Percentiles rank a stretch among this genome's conserved stretches.
phyloP scores from a whole-genome alignment of 2,888 invertebrate species.

The Dryadula phaetusa region DNA sequence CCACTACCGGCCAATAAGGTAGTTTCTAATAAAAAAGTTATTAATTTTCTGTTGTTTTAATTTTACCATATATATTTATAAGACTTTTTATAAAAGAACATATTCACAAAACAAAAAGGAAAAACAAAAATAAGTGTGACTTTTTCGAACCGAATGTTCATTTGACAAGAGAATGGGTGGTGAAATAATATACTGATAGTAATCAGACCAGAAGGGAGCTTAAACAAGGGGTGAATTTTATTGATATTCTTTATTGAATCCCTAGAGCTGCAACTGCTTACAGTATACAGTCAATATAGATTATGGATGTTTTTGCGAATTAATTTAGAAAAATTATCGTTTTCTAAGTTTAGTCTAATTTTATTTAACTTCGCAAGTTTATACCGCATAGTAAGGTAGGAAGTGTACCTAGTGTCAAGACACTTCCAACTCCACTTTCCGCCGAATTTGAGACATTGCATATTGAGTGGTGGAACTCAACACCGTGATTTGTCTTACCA shows the following conservation, averaged over 20 bases:
- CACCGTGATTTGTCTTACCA: too few species aligned
- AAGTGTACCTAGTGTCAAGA: too few species aligned
- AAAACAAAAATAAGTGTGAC: neutral
- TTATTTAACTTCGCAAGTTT: too few species aligned
- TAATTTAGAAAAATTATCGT: neutral
- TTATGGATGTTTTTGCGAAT: slow-evolving; percentile 5
- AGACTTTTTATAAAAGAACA: neutral
- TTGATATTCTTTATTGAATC: slow-evolving; percentile 46
- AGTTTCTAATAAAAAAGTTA: too few species aligned
- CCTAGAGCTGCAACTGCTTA: slow-evolving; percentile 28
- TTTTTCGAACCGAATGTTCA: slow-evolving; percentile 27
- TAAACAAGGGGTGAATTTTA: slow-evolving; percentile 30
- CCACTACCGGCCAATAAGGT: too few species aligned
- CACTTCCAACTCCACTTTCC: too few species aligned
- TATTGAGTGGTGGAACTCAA: too few species aligned
- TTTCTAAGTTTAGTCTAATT: neutral
- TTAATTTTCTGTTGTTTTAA: too few species aligned
- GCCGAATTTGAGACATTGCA: too few species aligned
- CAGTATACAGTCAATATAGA: slow-evolving; percentile 5
- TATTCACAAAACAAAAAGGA: neutral
- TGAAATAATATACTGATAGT: slow-evolving; percentile 59
- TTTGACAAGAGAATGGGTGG: slow-evolving; percentile 57
- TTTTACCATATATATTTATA: too few species aligned
- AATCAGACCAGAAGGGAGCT: slow-evolving; percentile 47
- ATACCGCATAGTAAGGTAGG: too few species aligned